Conservation (phyloP, 2,113 vertebrate species). For the Sebastes fasciatus region DNA sequence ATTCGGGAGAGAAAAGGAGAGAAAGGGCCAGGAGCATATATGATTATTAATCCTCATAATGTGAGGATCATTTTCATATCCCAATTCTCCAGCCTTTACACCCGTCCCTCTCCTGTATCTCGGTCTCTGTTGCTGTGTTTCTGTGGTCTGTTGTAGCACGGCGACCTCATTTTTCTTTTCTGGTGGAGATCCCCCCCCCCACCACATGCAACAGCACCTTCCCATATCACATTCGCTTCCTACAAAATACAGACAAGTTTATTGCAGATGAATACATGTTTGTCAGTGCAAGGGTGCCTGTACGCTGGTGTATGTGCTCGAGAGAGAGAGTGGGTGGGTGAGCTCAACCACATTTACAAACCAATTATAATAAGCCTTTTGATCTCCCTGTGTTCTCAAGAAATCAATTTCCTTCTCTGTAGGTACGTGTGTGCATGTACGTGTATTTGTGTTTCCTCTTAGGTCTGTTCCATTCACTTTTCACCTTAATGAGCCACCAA, state of each 20-base stretch:
- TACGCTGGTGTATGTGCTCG: slow-evolving; percentile 38
- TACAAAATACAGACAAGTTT: slow-evolving; percentile 26
- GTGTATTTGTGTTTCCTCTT: slow-evolving; percentile 29
- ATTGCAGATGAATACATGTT: slow-evolving; percentile 39
- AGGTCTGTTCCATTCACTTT: slow-evolving; percentile 52
- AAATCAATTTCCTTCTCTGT: slow-evolving; percentile 76
- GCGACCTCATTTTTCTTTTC: slow-evolving; percentile 64
- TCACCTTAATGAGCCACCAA: slow-evolving; percentile 65
- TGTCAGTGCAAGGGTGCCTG: slow-evolving; percentile 30
- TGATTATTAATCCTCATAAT: slow-evolving; percentile 81
- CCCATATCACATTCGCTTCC: slow-evolving; percentile 11
- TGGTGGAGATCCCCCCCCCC: slow-evolving; percentile 21
- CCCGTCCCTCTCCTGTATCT: slow-evolving; percentile 28
- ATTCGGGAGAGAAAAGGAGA: slow-evolving; percentile 55
- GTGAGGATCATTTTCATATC: slow-evolving; percentile 74
- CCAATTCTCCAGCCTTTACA: slow-evolving; percentile 60
- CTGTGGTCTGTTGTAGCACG: slow-evolving; percentile 33
- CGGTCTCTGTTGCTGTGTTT: slow-evolving; percentile 32
- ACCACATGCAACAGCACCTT: slow-evolving; percentile 15
- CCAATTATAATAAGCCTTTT: slow-evolving; percentile 80
- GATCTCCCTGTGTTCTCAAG: slow-evolving; percentile 74
- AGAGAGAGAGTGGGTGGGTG: slow-evolving; percentile 52
- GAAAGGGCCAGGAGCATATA: slow-evolving; percentile 73
- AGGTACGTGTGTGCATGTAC: slow-evolving; percentile 32
- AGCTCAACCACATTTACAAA: slow-evolving; percentile 72